phyloP scores from a whole-genome alignment of 2,113 vertebrate genomes.

The Struthidea cinerea region DNA sequence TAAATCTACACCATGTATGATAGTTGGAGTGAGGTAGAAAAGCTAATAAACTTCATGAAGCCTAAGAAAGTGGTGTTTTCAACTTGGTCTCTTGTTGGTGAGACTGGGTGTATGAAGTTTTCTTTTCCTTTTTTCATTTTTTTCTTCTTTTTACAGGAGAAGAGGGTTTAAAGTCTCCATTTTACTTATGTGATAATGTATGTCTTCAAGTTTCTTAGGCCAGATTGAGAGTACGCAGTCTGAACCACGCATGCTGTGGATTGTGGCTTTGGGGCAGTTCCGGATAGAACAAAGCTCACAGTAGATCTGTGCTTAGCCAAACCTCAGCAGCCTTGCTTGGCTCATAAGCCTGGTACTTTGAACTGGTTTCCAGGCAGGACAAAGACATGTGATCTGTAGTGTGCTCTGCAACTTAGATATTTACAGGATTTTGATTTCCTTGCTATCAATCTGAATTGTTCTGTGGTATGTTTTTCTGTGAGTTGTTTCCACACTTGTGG shows the following conservation, averaged over 20 bases:
- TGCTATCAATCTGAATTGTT: neutral
- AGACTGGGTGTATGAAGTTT: neutral
- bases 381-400: fast-evolving
- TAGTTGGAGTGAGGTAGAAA: neutral
- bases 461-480: neutral
- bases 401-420: neutral
- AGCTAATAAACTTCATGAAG: neutral
- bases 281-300: neutral
- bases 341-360: fast-evolving
- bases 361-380: neutral
- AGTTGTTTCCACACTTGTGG: neutral
- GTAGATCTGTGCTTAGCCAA: neutral
- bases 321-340: neutral
- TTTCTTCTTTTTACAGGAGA: neutral
- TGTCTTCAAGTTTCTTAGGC: neutral
- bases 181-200: neutral
- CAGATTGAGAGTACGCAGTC: neutral
- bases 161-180: neutral
- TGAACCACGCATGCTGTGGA: neutral
- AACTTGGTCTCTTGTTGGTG: neutral
- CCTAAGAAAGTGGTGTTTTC: neutral
- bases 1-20: neutral
- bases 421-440: neutral
- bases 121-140: neutral
- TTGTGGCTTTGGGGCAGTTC: neutral